Evolutionary conservation across 1,140 invertebrate species (phyloP), one percentile per base, ranked within the genome.

Genomic region (Cydia strobilella): DNA sequence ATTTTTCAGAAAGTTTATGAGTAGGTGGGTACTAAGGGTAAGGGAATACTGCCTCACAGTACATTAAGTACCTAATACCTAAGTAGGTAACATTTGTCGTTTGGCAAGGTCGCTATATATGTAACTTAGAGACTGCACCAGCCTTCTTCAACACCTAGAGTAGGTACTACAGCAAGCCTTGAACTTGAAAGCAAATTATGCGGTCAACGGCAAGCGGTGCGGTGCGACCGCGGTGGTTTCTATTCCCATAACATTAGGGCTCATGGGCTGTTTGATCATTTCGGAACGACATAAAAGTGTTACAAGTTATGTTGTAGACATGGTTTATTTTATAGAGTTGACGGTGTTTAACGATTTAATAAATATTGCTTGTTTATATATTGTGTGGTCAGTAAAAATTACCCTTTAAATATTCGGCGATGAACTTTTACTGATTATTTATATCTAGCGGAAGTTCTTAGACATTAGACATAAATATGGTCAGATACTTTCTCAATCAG

Each of bases 161-260:
- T 59, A 20, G 15, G 42, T 59, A 20, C n/a, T 23, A 10, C 10
- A 35, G 27, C 27, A 69, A 31, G 65, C 65, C 65, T 72, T 72
- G 35, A 45, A 72, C 45, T 72, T 72, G 69, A 42, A 23, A 23
- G 35, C 18, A 23, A 45, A 45, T 45, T 45, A 72, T 45, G 23
- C 35, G 35, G 69, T 72, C 45, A 48, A 31, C 69, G 42, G 39
- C 23, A 2, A 45, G 35, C 69, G 35, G 27, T 23, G 25, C 25
- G 25, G 25, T 39, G n/a, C 27, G 66, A 42, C 66, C 39, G 20
- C 39, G 20, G 35, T 48, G 23, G 35, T 72, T 72, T 23, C 18
- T 72, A 48, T 72, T 23, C 71, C 13, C 23, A 45, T 45, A 72
- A 72, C 63, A 65, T 65, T 27, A 63, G 23, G 9, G 4, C 5